phyloP scores from a whole-genome alignment of 2,888 invertebrate species.

The Linnaemya vulpina region DNA sequence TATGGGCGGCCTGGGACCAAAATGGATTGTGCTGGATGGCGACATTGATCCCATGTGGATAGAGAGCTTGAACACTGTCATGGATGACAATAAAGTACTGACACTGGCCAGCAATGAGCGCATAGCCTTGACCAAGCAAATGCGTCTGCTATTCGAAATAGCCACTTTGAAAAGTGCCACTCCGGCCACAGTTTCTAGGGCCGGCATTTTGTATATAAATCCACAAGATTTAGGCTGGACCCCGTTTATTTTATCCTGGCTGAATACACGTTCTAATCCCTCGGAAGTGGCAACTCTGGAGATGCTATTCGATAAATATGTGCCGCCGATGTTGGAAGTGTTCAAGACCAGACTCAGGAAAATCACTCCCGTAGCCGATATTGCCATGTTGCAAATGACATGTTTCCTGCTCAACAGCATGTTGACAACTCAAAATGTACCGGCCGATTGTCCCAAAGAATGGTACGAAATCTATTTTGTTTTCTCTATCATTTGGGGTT shows the following conservation, averaged over 20 bases:
- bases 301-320: slow-evolving; percentile 96
- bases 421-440: slow-evolving; percentile 90
- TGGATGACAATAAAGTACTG: slow-evolving; percentile 98
- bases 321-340: slow-evolving; percentile 91
- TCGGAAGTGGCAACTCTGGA: slow-evolving; percentile 91
- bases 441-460: slow-evolving; percentile 95
- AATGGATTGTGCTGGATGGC: slow-evolving; percentile 98
- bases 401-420: slow-evolving; percentile 94
- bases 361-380: slow-evolving; percentile 95
- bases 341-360: slow-evolving; percentile 90
- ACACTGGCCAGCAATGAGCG: slow-evolving; percentile 97
- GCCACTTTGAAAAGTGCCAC: slow-evolving; percentile 95
- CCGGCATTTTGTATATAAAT: slow-evolving; percentile 97
- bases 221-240: slow-evolving; percentile 97
- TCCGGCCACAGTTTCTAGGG: slow-evolving; percentile 97
- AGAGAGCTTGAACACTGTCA: slow-evolving; percentile 96
- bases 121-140: slow-evolving; percentile 93
- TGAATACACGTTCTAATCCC: slow-evolving; percentile 89
- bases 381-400: slow-evolving; percentile 94
- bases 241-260: slow-evolving; percentile 95
- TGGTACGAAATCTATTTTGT: slow-evolving; percentile 96
- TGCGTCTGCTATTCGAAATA: slow-evolving; percentile 97
- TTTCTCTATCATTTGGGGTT: slow-evolving; percentile 95
- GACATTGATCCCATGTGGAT: slow-evolving; percentile 99
- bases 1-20: slow-evolving; percentile 91